phyloP scores from a whole-genome alignment of 2,797 vertebrate species.

The Manis javanica region DNA sequence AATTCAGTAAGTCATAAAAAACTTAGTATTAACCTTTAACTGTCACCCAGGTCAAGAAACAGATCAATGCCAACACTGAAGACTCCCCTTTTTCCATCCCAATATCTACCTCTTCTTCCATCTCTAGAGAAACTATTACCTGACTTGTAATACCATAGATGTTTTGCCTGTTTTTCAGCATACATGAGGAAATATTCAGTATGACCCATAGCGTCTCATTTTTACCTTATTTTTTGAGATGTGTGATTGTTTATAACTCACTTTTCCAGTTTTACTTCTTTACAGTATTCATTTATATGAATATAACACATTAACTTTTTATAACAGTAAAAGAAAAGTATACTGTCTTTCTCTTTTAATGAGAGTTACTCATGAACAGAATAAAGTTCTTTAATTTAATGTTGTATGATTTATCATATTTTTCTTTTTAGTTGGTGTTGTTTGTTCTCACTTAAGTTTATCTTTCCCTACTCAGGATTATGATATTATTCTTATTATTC shows the following conservation, averaged over 20 bases:
- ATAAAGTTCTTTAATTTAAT: background rate
- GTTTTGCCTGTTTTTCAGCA: background rate
- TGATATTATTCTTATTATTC: background rate
- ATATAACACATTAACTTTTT: background rate
- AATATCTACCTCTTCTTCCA: background rate
- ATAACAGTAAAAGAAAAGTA: background rate
- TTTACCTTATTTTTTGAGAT: background rate
- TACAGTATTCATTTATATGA: background rate
- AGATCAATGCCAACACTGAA: background rate
- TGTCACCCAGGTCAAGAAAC: background rate
- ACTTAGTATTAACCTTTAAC: background rate
- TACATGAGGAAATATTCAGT: background rate
- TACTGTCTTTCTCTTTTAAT: background rate
- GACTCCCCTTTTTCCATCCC: background rate
- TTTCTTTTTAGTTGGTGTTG: background rate
- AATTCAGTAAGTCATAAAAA: background rate
- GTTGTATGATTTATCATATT: background rate
- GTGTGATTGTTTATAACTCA: background rate
- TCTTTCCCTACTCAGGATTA: background rate
- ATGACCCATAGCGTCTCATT: background rate
- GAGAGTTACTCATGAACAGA: background rate
- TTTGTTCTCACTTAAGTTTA: background rate
- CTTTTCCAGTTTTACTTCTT: background rate
- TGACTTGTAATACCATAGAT: background rate
- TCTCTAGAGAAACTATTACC: background rate